Evolutionary conservation across 2,113 vertebrate species (phyloP), one percentile per base, ranked within the genome.

Genomic region (Chelonoidis abingdonii): DNA sequence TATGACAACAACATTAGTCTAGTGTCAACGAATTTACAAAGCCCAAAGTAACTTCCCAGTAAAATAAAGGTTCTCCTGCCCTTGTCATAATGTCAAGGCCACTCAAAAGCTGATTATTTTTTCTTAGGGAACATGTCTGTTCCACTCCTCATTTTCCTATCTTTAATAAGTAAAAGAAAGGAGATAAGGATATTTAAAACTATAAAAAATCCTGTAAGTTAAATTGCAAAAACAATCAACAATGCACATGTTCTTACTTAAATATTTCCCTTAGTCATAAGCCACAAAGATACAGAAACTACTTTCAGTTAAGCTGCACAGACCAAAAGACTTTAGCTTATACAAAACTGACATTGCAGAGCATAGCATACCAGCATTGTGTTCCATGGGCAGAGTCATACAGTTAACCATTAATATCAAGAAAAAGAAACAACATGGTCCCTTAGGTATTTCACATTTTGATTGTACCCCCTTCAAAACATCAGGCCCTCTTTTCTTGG

Each of bases 121-220:
- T 2, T 91, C 92, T 22, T 83, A 38, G 86, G 29, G 19, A 91
- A 92, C 8, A 31, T 54, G 25, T 92, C 84, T 91, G 2, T 80
- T 78, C 11, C 31, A 72, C 7, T 75, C 4, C 3, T 92, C n/a
- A 4, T 82, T 72, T 83, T 88, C 0, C 0, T 50, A 41, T 22
- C 6, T 76, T 35, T 90, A 19, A 65, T 78, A 87, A 3, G 1
- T 72, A 85, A 88, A 89, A 62, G 13, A 88, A 13, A 50, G 38
- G 41, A 35, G 0, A 59, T 21, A 6, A 80, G 2, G 0, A 2
- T 50, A 79, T 80, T 93, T 90, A 57, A 89, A 94, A 93, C 78
- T 35, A 5, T 1, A 47, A 49, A 5, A 82, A 17, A 52, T 85
- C 50, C 14, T 9, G 14, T 83, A 76, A 65, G 52, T 82, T 80